These are phyloP conservation scores for Heteromyza rotundicornis DNA, from an alignment of 2,888 invertebrate genomes.

Conservation along the genomic window DNA sequence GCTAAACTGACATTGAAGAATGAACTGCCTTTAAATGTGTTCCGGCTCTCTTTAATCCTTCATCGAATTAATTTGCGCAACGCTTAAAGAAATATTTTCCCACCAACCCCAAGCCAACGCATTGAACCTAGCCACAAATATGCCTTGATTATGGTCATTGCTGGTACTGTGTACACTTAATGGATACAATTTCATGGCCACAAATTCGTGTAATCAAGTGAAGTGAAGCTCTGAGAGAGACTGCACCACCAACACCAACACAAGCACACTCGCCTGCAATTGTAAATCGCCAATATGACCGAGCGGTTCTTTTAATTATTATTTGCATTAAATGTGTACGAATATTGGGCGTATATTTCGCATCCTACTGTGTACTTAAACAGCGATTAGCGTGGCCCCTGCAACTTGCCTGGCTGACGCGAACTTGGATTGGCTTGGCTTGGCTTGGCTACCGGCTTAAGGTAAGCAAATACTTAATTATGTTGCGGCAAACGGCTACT, in stretches of 20 bases:
- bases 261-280: not conserved
- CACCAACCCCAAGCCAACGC: too few species aligned
- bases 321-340: constrained; percentile 54
- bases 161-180: too few species aligned
- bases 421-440: not conserved
- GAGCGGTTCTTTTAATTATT: constrained; percentile 44
- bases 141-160: too few species aligned
- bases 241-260: not conserved
- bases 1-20: too few species aligned
- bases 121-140: too few species aligned
- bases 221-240: not conserved
- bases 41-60: too few species aligned
- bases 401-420: not conserved
- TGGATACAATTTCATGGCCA: not conserved
- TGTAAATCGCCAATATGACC: not conserved
- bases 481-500: constrained; percentile 26
- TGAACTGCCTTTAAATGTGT: too few species aligned
- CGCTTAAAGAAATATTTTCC: too few species aligned
- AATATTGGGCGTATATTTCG: constrained; percentile 49
- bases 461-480: constrained; percentile 11
- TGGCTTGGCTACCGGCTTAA: not conserved
- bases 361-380: constrained; percentile 51
- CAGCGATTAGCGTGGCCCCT: constrained; percentile 51
- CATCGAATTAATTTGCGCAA: too few species aligned
- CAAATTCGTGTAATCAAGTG: not conserved